Conservation (phyloP, 2,888 invertebrate species). For the Clitarchus hookeri region DNA sequence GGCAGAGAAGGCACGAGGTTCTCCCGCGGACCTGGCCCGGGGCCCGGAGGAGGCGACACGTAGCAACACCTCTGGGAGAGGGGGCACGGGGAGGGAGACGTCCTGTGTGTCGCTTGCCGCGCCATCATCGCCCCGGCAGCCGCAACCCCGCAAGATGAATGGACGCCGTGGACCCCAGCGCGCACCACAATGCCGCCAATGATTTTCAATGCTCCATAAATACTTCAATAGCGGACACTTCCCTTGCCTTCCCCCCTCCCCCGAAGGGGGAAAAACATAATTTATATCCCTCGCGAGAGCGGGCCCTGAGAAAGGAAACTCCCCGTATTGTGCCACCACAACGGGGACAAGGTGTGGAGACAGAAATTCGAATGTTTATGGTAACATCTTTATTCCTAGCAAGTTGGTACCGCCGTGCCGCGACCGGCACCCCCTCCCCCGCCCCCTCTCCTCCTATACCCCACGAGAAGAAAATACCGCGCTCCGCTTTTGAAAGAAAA, state of each 20-base stretch:
- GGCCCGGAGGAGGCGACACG: background rate
- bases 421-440: background rate
- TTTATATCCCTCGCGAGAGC: slow-evolving; percentile 4
- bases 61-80: background rate
- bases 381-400: slow-evolving; percentile 39
- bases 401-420: slow-evolving; percentile 15
- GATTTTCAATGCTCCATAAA: slow-evolving; percentile 42
- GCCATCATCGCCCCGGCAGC: slow-evolving; percentile 22
- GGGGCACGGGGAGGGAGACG: background rate
- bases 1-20: too few relatives aligned
- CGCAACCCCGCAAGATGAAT: slow-evolving; percentile 36
- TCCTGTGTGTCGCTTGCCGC: slow-evolving; percentile 20
- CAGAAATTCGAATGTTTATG: slow-evolving; percentile 41
- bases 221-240: slow-evolving; percentile 36
- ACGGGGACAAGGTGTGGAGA: slow-evolving; percentile 38
- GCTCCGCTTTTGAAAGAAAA: background rate
- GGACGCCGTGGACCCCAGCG: slow-evolving; percentile 16
- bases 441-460: background rate
- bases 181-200: slow-evolving; percentile 38
- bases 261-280: background rate
- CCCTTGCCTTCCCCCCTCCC: slow-evolving; percentile 19
- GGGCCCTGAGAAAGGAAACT: slow-evolving; percentile 26
- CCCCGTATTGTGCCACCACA: background rate
- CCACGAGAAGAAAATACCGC: background rate
- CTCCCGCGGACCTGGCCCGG: background rate